Evolutionary conservation across 2,797 vertebrate species (phyloP), one percentile per base, ranked within the genome.

Genomic region (Danio kyathit): DNA sequence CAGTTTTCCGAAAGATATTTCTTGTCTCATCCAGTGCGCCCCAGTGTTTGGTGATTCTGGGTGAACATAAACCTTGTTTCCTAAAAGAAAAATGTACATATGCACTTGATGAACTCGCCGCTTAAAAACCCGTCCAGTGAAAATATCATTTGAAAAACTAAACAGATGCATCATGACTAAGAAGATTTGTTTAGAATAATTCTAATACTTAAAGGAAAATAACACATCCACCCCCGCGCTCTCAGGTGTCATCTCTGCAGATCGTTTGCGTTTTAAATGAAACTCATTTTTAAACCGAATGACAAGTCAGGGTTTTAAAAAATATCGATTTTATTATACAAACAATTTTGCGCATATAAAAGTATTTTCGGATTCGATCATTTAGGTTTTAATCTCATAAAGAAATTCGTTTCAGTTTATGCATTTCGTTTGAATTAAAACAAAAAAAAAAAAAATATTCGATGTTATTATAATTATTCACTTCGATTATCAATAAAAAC

Each of bases 1-100:
- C 88, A 99, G 90, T 70, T 99, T 99, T 72, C 98, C 96, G 51
- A 99, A 99, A 0, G 97, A 99, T 83, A 99, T 99, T 91, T 99
- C 98, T 88, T 99, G 98, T 80, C 98, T 95, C 98, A 99, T 99
- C 97, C 97, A 99, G 92, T 99, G 97, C 60, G 97, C 96, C 2
- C 97, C 97, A 0, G 97, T 98, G 89, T 99, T 99, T 14, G 97
- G 98, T 29, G 98, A 99, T 85, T 99, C 98, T 0, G 97, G 97
- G 86, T 99, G 97, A 29, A 99, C 95, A 16, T 99, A 99, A 88
- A 98, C 96, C 89, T 98, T 99, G 90, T 99, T 99, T 48, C 98
- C 98, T 99, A 61, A 5, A 51, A 40, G 85, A 85, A 40, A 40
- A 1, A 71, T 5, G 70, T 0, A 4, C 6, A 59, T 11, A 19